phyloP scores from a whole-genome alignment of 2,113 vertebrate genomes.

The Grammomys surdaster region DNA sequence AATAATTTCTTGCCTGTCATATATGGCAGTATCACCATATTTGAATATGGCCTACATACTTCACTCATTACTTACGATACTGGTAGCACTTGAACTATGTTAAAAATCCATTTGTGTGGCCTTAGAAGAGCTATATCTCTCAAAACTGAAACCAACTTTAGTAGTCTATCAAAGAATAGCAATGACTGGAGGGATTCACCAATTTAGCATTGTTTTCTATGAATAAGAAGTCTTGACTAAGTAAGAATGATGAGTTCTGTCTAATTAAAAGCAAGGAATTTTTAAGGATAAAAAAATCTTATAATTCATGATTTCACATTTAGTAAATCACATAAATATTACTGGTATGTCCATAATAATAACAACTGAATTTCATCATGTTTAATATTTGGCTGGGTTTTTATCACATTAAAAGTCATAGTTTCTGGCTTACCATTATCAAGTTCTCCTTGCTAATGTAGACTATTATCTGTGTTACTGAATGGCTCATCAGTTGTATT shows the following conservation, averaged over 20 bases:
- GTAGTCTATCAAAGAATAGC: neutral
- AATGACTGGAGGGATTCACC: neutral
- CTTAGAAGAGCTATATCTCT: neutral
- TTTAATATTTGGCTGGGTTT: constrained; percentile 11
- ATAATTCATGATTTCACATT: neutral
- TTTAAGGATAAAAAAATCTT: neutral
- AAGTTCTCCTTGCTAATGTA: neutral
- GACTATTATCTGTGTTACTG: neutral
- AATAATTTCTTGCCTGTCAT: neutral
- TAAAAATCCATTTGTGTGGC: neutral
- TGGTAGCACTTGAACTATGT: neutral
- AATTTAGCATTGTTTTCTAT: neutral
- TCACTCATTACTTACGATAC: neutral
- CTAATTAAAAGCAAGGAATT: neutral
- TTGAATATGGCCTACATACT: neutral
- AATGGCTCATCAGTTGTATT: neutral
- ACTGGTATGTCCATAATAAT: neutral
- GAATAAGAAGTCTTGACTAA: neutral
- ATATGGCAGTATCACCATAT: neutral
- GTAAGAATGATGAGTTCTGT: neutral
- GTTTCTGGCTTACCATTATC: constrained; percentile 25
- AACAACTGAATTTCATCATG: neutral
- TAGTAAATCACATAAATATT: constrained; percentile 3
- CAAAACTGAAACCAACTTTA: constrained; percentile 7
- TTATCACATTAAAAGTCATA: constrained; percentile 6